Evolutionary conservation across 2,113 vertebrate species (phyloP).

Genomic region (Anas platyrhynchos): DNA sequence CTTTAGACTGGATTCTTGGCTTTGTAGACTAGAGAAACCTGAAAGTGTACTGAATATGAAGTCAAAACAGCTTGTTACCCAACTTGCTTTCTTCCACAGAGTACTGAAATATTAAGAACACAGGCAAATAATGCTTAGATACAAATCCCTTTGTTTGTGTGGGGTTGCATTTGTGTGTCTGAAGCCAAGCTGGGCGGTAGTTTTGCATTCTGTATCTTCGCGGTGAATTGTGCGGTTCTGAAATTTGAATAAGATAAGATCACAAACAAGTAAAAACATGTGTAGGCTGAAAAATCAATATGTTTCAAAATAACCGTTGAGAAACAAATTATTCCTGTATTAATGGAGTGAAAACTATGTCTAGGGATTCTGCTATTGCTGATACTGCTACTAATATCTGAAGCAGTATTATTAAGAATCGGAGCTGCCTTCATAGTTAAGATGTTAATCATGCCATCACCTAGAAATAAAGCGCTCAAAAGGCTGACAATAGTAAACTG

Average conservation of each 20-base stretch:
- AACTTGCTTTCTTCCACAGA: conserved; percentile 47
- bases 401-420: not conserved
- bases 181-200: conserved; percentile 39
- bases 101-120: conserved; percentile 43
- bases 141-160: conserved; percentile 18
- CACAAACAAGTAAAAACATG: conserved; percentile 50
- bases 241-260: conserved; percentile 61
- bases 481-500: not conserved
- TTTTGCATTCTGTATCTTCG: conserved; percentile 54
- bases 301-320: conserved; percentile 39
- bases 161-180: conserved; percentile 37
- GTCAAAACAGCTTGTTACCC: conserved; percentile 35
- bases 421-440: not conserved
- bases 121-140: not conserved
- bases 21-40: conserved; percentile 63
- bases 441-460: not conserved
- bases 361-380: not conserved
- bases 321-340: conserved; percentile 22
- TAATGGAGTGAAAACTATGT: not conserved
- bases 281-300: conserved; percentile 61
- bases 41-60: conserved; percentile 42
- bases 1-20: conserved; percentile 43
- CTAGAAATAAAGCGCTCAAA: not conserved
- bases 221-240: conserved; percentile 38
- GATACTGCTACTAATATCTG: not conserved